Evolutionary conservation across 1,140 invertebrate genomes (phyloP).

Genomic region (Drosophila insularis): DNA sequence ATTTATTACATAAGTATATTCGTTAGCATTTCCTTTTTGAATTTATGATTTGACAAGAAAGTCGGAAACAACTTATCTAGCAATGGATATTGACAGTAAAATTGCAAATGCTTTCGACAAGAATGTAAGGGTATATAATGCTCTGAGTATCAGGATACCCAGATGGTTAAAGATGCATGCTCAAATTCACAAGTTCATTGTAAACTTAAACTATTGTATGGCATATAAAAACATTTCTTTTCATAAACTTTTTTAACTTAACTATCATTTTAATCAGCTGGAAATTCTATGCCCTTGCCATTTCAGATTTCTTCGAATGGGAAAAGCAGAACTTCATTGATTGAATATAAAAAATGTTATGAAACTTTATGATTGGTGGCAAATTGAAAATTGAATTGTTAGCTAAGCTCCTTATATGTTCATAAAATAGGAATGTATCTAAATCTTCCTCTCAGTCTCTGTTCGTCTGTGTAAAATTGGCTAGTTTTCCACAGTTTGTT

Average conservation of each 20-base stretch:
- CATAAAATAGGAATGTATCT: neutral
- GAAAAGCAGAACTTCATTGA: neutral
- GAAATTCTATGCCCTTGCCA: neutral
- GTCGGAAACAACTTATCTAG: no score
- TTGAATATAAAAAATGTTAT: constrained; percentile 1
- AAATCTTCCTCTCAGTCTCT: neutral
- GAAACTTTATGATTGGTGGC: neutral
- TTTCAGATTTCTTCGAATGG: no score
- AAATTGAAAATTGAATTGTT: constrained; percentile 11
- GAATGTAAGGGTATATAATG: neutral
- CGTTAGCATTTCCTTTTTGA: no score
- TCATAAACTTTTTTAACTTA: constrained; percentile 25
- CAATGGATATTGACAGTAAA: no score
- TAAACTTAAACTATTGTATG: constrained; percentile 3
- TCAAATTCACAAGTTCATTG: constrained; percentile 6
- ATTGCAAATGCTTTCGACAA: no score
- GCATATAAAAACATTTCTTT: constrained; percentile 19
- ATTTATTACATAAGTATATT: no score
- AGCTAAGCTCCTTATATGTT: neutral
- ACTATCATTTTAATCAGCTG: constrained; percentile 23
- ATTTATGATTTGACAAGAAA: no score
- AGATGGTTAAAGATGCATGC: neutral
- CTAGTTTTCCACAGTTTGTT: neutral
- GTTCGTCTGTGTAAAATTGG: neutral
- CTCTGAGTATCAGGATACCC: neutral